Conservation (phyloP, 2,113 vertebrate species). For the Paracanthobrama guichenoti region DNA sequence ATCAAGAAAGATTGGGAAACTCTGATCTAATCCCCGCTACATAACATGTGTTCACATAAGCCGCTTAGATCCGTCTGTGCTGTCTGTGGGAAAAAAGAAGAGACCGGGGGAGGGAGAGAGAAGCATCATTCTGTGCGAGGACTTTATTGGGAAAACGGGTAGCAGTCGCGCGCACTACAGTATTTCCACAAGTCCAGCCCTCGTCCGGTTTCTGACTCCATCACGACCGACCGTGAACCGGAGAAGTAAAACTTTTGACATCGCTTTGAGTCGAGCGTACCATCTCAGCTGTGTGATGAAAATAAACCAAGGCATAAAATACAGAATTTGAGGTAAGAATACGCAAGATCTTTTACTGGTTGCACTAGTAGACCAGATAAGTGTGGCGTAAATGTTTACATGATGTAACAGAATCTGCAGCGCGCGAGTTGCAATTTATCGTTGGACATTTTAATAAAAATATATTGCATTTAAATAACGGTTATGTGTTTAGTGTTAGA, state of each 20-base stretch:
- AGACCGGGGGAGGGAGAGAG: not conserved
- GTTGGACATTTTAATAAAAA: not conserved
- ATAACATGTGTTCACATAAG: constrained; percentile 41
- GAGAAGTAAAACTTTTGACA: constrained; percentile 27
- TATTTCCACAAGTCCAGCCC: constrained; percentile 22
- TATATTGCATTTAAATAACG: not conserved
- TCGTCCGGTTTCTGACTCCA: constrained; percentile 26
- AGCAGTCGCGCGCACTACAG: constrained; percentile 19
- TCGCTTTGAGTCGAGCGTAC: constrained; percentile 5
- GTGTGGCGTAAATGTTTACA: not conserved
- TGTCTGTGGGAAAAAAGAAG: not conserved
- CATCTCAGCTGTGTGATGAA: not conserved
- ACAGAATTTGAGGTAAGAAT: constrained; percentile 4
- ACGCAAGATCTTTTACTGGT: not conserved
- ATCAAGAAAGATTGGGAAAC: constrained; percentile 3
- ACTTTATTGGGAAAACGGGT: not conserved
- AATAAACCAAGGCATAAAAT: not conserved
- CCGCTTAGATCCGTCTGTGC: constrained; percentile 25
- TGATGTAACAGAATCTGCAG: not conserved
- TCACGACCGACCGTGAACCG: not conserved
- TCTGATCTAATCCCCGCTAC: constrained; percentile 6
- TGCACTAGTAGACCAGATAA: not conserved
- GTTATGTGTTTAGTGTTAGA: not conserved
- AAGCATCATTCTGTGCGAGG: not conserved
- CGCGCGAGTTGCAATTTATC: not conserved